Evolutionary conservation across 2,797 vertebrate species (phyloP), one percentile per base, ranked within the genome.

Genomic region (Silurus lanzhouensis): DNA sequence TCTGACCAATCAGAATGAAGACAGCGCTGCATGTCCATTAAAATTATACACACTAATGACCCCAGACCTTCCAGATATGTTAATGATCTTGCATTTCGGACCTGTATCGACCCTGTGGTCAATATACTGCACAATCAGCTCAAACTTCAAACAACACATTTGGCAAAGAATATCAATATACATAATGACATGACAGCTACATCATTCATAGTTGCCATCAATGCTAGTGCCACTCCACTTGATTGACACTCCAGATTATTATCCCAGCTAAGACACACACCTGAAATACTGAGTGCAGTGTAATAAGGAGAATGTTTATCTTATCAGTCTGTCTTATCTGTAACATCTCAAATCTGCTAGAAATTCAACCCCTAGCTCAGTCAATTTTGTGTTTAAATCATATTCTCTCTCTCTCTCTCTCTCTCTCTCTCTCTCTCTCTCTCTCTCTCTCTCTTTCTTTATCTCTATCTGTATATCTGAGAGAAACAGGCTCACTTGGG

Each of bases 291-390:
- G 63, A 85, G 71, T 44, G 38, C 48, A 15, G 68, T 63, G 82
- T 74, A 87, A 89, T 83, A 68, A 85, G 44, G 13, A 76, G 61
- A 84, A 66, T 46, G 20, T 85, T 81, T 25, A 52, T 27, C 72
- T 83, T 77, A 71, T 66, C 85, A 55, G 6, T 57, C 71, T 63
- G 70, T 81, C 60, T 85, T 83, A 83, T 86, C 64, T 78, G 89
- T 91, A 90, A 92, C 90, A 64, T 90, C 90, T 92, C 85, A 82
- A 77, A 91, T 84, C 87, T 91, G 91, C 89, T 90, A 90, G 90
- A 88, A 89, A 91, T 91, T 92, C 88, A 89, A 68, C 86, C 85
- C 87, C 90, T 88, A 91, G 88, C 84, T 89, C 74, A 90, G 87
- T 89, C 63, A 52, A 83, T 89, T 83, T 90, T 88, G 86, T 83